Evolutionary conservation across 1,140 invertebrate species (phyloP).

Genomic region (Neotoxoptera formosana): DNA sequence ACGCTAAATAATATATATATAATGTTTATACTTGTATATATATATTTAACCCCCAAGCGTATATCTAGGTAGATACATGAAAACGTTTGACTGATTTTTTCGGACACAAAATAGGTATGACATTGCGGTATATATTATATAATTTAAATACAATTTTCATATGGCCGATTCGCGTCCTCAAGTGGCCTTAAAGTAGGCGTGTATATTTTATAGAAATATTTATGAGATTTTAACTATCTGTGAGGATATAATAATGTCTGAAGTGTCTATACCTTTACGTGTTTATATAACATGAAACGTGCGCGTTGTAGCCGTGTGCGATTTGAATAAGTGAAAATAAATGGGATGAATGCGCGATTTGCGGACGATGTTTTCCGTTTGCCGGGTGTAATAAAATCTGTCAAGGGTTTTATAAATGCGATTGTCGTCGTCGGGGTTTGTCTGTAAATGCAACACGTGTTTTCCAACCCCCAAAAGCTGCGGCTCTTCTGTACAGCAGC

Average conservation of each 20-base stretch:
- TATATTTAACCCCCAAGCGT: not conserved
- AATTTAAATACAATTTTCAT: not conserved
- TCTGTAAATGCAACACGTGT: constrained; percentile 45
- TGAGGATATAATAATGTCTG: not conserved
- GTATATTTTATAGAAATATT: not conserved
- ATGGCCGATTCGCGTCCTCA: not conserved
- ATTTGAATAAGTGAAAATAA: constrained; percentile 28
- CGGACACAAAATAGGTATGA: too few relatives aligned
- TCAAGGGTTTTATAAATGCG: constrained; percentile 23
- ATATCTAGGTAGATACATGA: not conserved
- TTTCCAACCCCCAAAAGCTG: constrained; percentile 52
- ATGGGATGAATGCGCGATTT: not conserved
- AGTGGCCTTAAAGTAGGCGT: not conserved
- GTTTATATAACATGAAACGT: not conserved
- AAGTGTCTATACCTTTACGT: not conserved
- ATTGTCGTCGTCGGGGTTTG: constrained; percentile 38
- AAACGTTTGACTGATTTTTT: not conserved
- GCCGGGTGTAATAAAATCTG: not conserved
- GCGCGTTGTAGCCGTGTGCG: not conserved
- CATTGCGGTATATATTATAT: not conserved
- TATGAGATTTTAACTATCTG: not conserved
- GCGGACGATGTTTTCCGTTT: not conserved
- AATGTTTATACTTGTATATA: not conserved
- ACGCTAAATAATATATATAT: not conserved
- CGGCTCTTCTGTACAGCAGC: not conserved